Percentiles rank a stretch among this genome's conserved stretches.
Evolutionary conservation across 2,113 vertebrate genomes (phyloP).

Genomic region (Macrotus californicus): DNA sequence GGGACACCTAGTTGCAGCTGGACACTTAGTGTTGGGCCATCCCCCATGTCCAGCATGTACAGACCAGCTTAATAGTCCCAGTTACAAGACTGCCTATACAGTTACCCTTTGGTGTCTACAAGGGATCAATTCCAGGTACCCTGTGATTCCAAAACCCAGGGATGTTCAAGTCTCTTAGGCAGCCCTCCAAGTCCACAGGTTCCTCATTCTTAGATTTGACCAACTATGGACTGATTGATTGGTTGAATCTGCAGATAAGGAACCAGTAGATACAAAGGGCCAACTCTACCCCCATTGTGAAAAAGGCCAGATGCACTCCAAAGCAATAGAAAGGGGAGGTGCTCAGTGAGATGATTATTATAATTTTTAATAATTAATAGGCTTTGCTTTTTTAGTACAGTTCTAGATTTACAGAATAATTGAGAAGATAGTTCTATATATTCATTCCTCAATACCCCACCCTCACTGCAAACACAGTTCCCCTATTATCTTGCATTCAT

Average conservation of each 20-base stretch:
- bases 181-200: not conserved
- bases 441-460: not conserved
- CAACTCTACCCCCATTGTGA: not conserved
- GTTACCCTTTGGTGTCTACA: not conserved
- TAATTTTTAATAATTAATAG: not conserved
- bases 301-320: not conserved
- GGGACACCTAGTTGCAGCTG: not conserved
- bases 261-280: not conserved
- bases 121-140: not conserved
- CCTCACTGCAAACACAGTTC: not conserved
- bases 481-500: not conserved
- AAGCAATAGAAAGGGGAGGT: not conserved
- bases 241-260: not conserved
- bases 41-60: not conserved
- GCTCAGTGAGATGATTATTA: not conserved
- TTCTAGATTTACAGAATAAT: not conserved
- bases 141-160: not conserved
- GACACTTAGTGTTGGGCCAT: not conserved
- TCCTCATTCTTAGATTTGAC: not conserved
- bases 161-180: not conserved
- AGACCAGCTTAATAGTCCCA: not conserved
- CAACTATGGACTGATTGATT: not conserved
- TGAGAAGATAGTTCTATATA: not conserved
- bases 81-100: not conserved
- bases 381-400: not conserved